Percentiles rank a stretch among this genome's conserved stretches.
These are phyloP conservation scores for Xyrauchen texanus DNA, from an alignment of 2,113 vertebrate species.

Conservation along the genomic window DNA sequence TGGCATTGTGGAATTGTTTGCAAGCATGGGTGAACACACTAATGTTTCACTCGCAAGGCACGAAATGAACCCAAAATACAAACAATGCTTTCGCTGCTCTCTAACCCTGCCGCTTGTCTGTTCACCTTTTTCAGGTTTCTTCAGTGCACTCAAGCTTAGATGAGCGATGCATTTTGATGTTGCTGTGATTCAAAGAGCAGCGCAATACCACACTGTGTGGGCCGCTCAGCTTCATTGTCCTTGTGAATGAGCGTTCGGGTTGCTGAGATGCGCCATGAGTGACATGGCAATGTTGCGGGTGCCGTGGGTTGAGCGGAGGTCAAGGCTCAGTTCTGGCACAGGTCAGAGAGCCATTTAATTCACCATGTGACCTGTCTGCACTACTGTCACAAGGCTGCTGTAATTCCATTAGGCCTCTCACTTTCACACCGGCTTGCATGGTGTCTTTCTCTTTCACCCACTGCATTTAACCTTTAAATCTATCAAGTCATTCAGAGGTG, in stretches of 20 bases:
- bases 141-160: background rate
- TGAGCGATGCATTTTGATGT: slow-evolving; percentile 1
- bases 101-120: background rate
- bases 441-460: slow-evolving; percentile 30
- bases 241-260: slow-evolving; percentile 11
- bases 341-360: slow-evolving; percentile 73
- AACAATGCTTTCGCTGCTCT: background rate
- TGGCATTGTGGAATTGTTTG: slow-evolving; percentile 34
- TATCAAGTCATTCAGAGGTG: slow-evolving; percentile 35
- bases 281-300: slow-evolving; percentile 33
- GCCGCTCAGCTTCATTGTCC: slow-evolving; percentile 23
- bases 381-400: slow-evolving; percentile 68
- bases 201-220: background rate
- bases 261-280: slow-evolving; percentile 44
- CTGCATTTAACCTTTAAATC: slow-evolving; percentile 42
- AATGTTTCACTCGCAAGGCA: background rate
- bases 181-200: background rate
- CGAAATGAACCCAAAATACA: slow-evolving; percentile 16
- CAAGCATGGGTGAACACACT: slow-evolving; percentile 20
- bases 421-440: background rate
- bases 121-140: background rate
- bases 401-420: slow-evolving; percentile 69
- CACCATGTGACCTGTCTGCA: slow-evolving; percentile 66
- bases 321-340: slow-evolving; percentile 49
- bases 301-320: slow-evolving; percentile 51